Percentiles rank a stretch among this genome's conserved stretches.
These are phyloP conservation scores for Trachurus trachurus DNA, from an alignment of 2,797 vertebrate species.

Conservation along the genomic window DNA sequence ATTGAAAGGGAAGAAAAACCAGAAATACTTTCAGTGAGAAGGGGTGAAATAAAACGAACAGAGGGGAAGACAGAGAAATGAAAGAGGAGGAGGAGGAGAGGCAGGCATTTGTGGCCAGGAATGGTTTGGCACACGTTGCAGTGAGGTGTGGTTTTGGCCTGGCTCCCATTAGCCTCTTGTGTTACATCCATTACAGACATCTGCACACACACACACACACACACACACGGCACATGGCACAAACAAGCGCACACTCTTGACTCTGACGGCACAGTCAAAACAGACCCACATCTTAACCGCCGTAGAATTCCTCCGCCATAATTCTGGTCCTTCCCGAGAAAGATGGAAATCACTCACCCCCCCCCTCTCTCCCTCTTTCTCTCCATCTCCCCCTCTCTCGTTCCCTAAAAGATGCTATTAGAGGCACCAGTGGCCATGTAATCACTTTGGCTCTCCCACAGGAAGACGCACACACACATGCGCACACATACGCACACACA, in stretches of 20 bases:
- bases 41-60: constrained; percentile 23
- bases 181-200: constrained; percentile 75
- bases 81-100: constrained; percentile 39
- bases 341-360: constrained; percentile 73
- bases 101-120: constrained; percentile 58
- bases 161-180: constrained; percentile 72
- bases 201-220: constrained; percentile 16
- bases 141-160: constrained; percentile 76
- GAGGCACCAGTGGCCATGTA: constrained; percentile 86
- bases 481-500: constrained; percentile 8
- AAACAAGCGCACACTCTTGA: constrained; percentile 29
- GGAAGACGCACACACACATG: constrained; percentile 56
- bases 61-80: constrained; percentile 38
- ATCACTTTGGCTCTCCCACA: constrained; percentile 80
- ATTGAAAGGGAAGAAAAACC: constrained; percentile 18
- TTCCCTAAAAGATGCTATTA: constrained; percentile 82
- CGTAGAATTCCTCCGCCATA: constrained; percentile 63
- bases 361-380: constrained; percentile 17
- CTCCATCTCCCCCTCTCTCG: constrained; percentile 25
- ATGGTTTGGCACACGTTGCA: constrained; percentile 66
- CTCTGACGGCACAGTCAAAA: constrained; percentile 62
- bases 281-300: constrained; percentile 65
- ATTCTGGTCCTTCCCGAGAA: constrained; percentile 62
- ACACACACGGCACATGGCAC: neutral
- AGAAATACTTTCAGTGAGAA: constrained; percentile 2